Evolutionary conservation across 1,140 invertebrate genomes (phyloP), one percentile per base, ranked within the genome.

Genomic region (Bombus huntii): DNA sequence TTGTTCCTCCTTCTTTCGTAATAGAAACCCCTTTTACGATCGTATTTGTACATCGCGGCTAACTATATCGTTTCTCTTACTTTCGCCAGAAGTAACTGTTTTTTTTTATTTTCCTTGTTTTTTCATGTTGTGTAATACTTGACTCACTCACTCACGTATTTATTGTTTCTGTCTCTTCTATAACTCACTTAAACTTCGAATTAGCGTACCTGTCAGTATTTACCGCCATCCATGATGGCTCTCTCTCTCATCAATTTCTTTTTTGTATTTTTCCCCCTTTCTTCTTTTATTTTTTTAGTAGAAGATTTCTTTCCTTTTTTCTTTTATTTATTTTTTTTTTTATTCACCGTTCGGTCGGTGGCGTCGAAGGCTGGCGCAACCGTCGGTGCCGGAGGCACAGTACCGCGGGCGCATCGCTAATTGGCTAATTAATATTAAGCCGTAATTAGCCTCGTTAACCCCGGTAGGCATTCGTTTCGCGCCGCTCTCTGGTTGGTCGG

Each of bases 371-470:
- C 71, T 59, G 82, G 28, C 82, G 74, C 75, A 72, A 68, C 75
- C 75, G 39, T 62, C 39, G 44, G 25, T 85, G 84, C 87, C 83
- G 37, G 83, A 83, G 78, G 75, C 85, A 83, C 66, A 86, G 85
- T 80, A 71, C 88, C 82, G 83, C 90, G 88, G 88, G 87, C 85
- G 82, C 82, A 81, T 76, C 78, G 90, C 88, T 93, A 92, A 93
- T 93, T 93, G 91, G 87, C 85, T 92, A 91, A 93, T 93, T 92
- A 93, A 93, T 93, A 92, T 92, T 92, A 89, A 92, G 90, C 81
- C 85, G 86, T 91, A 92, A 93, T 93, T 93, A 92, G 89, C 86
- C 83, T 81, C 80, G 91, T 89, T 91, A 87, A 88, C 87, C 91
- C 87, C 90, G 81, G 57, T 59, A 87, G 92, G 87, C 83, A 88